phyloP scores from a whole-genome alignment of 1,140 invertebrate species.

The Diuraphis noxia region DNA sequence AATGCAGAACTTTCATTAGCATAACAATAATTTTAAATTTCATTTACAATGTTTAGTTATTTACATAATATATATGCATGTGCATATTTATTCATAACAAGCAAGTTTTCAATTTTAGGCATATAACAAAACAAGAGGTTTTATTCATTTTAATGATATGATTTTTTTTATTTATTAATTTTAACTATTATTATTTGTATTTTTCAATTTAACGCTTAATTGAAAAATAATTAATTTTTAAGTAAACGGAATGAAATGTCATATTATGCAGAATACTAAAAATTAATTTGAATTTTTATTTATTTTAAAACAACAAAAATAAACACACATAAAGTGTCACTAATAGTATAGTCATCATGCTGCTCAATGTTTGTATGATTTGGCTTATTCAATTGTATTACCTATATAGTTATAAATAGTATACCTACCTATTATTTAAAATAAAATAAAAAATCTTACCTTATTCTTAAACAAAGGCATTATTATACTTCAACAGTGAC shows the following conservation, averaged over 20 bases:
- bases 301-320: background rate
- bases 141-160: background rate
- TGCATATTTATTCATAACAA: background rate
- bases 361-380: background rate
- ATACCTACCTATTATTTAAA: no score
- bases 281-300: background rate
- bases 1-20: background rate
- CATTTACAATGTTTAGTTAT: background rate
- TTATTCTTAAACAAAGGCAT: background rate
- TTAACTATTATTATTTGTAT: background rate
- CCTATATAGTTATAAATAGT: background rate
- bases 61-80: background rate
- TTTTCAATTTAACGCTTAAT: background rate
- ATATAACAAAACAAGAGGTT: background rate
- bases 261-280: background rate
- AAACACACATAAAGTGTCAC: background rate
- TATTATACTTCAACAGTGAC: background rate
- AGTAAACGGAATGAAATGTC: background rate
- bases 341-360: background rate
- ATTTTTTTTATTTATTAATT: background rate
- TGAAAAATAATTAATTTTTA: background rate
- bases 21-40: conserved; percentile 7
- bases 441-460: background rate
- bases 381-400: background rate
- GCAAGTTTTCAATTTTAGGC: background rate